A percentile compares a stretch with the other conserved stretches of the same genome.
phyloP scores from a whole-genome alignment of 2,888 invertebrate genomes.

The Phytoseiulus persimilis region DNA sequence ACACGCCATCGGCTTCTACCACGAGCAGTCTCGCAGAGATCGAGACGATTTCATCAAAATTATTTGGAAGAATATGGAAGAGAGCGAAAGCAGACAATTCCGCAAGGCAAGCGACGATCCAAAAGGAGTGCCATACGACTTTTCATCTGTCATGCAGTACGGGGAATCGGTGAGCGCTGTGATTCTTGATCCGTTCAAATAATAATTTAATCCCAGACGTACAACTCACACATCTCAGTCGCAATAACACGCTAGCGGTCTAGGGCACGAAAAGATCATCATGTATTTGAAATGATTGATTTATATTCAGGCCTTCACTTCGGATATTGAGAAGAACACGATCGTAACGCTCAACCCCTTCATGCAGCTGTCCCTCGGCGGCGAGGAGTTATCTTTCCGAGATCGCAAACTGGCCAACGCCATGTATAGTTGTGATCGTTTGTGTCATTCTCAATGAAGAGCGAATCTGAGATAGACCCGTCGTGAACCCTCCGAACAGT shows the following conservation, averaged over 20 bases:
- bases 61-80: slow-evolving; percentile 43
- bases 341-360: slow-evolving; percentile 47
- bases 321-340: slow-evolving; percentile 46
- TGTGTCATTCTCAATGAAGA: neutral
- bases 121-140: slow-evolving; percentile 44
- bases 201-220: too few species aligned
- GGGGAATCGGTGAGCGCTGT: slow-evolving; percentile 39
- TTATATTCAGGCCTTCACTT: slow-evolving; percentile 43
- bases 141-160: slow-evolving; percentile 44
- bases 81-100: slow-evolving; percentile 42
- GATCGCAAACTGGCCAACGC: slow-evolving; percentile 45
- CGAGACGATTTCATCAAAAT: slow-evolving; percentile 43
- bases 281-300: too few species aligned
- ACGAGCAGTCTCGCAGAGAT: slow-evolving; percentile 44
- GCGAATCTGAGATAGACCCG: too few species aligned
- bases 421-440: slow-evolving; percentile 45
- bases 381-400: slow-evolving; percentile 45
- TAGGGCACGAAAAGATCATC: too few species aligned
- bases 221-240: too few species aligned
- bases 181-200: too few species aligned
- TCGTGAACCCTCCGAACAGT: too few species aligned
- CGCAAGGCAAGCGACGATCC: slow-evolving; percentile 41
- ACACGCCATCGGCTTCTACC: slow-evolving; percentile 44
- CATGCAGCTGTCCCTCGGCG: slow-evolving; percentile 48
- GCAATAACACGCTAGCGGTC: neutral